Evolutionary conservation across 2,113 vertebrate genomes (phyloP), one percentile per base, ranked within the genome.

Genomic region (Semicossyphus pulcher): DNA sequence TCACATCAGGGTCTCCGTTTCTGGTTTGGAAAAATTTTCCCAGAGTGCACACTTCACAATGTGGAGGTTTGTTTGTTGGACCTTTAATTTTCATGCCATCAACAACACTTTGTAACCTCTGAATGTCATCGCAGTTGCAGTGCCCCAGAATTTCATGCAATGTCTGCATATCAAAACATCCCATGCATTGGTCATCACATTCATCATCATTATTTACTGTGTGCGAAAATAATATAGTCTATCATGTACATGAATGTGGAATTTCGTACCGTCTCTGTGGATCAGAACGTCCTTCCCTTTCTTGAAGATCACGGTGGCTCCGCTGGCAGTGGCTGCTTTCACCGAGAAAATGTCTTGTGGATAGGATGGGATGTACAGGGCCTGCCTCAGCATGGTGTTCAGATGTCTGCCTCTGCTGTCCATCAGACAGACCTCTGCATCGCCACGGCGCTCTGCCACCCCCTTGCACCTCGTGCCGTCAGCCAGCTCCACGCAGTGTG

Each of bases 151-250:
- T n/a, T n/a, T n/a, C n/a, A n/a, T n/a, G n/a, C n/a, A n/a, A n/a
- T n/a, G n/a, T n/a, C n/a, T n/a, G n/a, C n/a, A n/a, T n/a, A n/a
- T n/a, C n/a, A n/a, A n/a, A n/a, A n/a, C n/a, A n/a, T n/a, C n/a
- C n/a, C n/a, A n/a, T n/a, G n/a, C n/a, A n/a, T n/a, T n/a, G n/a
- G n/a, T n/a, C 28, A 1, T 72, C 16, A 52, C 67, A 72, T 37
- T 31, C 4, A 12, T 60, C 66, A 57, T 7, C 48, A 42, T 7
- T 56, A 49, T n/a, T n/a, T 20, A 36, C 12, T 32, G 45, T 45
- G 20, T 25, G 14, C 2, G n/a, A n/a, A 76, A n/a, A 25, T 76
- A 76, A 7, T 59, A 51, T 0, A 66, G 62, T 42, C 23, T 66
- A 0, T 58, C 15, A 11, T 75, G 5, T 7, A 23, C 54, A 7